Percentiles rank a stretch among this genome's conserved stretches.
Conservation (phyloP, 2,797 vertebrate species). For the Notolepis coatsorum region DNA sequence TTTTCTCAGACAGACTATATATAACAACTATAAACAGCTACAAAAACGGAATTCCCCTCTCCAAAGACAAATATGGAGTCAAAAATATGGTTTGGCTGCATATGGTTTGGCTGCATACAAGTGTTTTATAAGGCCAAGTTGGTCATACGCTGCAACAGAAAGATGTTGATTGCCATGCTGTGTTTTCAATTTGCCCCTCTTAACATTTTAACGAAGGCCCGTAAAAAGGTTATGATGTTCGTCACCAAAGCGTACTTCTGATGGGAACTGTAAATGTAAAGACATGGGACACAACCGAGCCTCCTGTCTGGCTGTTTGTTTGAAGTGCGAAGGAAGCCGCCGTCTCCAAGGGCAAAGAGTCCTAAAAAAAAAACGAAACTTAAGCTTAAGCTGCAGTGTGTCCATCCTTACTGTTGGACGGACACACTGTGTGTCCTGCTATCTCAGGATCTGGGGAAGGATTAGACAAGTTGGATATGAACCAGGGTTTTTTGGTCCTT, state of each 20-base stretch:
- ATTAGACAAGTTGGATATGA: no score
- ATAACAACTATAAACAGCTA: slow-evolving; percentile 41
- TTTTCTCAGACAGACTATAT: slow-evolving; percentile 22
- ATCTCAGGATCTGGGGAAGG: no score
- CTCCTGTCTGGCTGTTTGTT: slow-evolving; percentile 52
- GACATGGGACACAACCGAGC: slow-evolving; percentile 6
- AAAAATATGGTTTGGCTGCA: slow-evolving; percentile 33
- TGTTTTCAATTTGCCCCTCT: slow-evolving; percentile 36
- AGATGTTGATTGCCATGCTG: slow-evolving; percentile 37
- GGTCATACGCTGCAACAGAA: slow-evolving; percentile 39
- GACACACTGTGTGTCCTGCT: no score
- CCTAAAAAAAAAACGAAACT: no score
- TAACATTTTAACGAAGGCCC: slow-evolving; percentile 46
- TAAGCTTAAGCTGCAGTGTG: no score
- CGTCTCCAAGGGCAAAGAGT: slow-evolving; percentile 9
- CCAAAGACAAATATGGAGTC: slow-evolving; percentile 29
- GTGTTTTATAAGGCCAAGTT: slow-evolving; percentile 48
- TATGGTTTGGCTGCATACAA: slow-evolving; percentile 20
- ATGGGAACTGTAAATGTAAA: slow-evolving; percentile 25
- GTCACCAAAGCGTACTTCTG: slow-evolving; percentile 18
- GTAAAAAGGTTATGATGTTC: slow-evolving; percentile 38
- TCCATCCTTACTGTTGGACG: no score
- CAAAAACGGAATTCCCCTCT: slow-evolving; percentile 17
- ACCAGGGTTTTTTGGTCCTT: no score
- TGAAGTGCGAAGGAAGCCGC: slow-evolving; percentile 50